These are phyloP conservation scores for Rhincodon typus DNA, from an alignment of 2,797 vertebrate species.

Conservation along the genomic window DNA sequence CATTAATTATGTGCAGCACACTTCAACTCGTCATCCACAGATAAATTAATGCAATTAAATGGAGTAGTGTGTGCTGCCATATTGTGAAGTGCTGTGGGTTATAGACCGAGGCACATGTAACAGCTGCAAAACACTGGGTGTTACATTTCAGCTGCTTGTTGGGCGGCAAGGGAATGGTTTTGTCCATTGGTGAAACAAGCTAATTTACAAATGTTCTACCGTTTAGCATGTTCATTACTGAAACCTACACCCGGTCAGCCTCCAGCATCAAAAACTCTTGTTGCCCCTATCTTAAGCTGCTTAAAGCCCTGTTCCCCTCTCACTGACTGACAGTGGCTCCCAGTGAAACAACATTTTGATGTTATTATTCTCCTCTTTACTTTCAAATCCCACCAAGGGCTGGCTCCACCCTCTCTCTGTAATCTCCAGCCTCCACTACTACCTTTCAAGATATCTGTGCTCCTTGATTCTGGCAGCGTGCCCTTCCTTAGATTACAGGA, in stretches of 20 bases:
- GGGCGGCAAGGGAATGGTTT: not conserved
- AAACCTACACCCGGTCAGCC: too few species aligned
- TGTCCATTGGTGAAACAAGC: not conserved
- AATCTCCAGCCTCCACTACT: not conserved
- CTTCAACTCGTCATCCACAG: conserved; percentile 88
- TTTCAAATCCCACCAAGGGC: not conserved
- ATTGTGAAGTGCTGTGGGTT: not conserved
- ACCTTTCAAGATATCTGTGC: not conserved
- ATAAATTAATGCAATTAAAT: conserved; percentile 99
- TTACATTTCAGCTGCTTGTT: not conserved
- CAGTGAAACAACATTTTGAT: not conserved
- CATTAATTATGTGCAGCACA: conserved; percentile 94
- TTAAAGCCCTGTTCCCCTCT: too few species aligned
- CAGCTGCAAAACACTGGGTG: not conserved
- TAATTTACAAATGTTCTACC: not conserved
- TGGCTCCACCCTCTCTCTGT: not conserved
- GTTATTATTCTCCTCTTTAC: not conserved
- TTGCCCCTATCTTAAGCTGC: too few species aligned
- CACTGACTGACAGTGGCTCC: not conserved
- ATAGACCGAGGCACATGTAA: not conserved
- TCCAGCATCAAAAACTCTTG: not conserved
- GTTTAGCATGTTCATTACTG: not conserved
- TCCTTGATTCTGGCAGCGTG: not conserved
- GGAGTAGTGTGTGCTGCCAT: conserved; percentile 51
- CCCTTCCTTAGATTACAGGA: too few species aligned